Conservation (phyloP, 2,797 vertebrate species). For the Gymnoscopelus microlampas region DNA sequence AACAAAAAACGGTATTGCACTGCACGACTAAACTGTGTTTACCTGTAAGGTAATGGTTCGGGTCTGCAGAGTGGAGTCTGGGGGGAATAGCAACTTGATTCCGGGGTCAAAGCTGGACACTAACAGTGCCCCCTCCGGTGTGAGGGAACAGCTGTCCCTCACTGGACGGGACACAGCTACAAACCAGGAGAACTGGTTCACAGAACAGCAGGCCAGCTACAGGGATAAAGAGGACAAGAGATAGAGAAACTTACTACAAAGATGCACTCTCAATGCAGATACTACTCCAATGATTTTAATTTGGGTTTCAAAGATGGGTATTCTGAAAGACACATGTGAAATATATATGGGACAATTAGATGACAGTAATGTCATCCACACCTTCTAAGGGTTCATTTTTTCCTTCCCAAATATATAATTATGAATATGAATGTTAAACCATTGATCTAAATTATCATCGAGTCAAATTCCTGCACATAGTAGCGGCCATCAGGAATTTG, state of each 20-base stretch:
- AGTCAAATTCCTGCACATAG: no score
- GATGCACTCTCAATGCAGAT: background rate
- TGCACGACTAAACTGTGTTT: background rate
- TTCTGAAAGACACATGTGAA: no score
- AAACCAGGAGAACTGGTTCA: conserved; percentile 96
- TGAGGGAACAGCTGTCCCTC: conserved; percentile 86
- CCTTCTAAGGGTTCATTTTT: no score
- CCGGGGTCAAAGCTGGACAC: conserved; percentile 87
- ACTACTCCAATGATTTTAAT: background rate
- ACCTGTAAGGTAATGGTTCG: conserved; percentile 91
- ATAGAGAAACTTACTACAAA: background rate
- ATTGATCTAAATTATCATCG: no score
- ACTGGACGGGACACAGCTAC: conserved; percentile 88
- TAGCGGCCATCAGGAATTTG: no score
- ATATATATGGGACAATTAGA: no score
- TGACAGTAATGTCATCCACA: no score
- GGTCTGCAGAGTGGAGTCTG: conserved; percentile 83
- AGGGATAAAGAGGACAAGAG: conserved; percentile 21
- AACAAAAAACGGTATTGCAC: no score
- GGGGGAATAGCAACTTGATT: conserved; percentile 90
- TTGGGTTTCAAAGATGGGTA: no score
- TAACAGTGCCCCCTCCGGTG: conserved; percentile 86
- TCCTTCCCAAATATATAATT: no score
- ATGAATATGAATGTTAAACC: no score
- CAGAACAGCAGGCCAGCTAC: conserved; percentile 86